These are phyloP conservation scores for Magallana nippona DNA, from an alignment of 2,888 invertebrate genomes.

Conservation along the genomic window DNA sequence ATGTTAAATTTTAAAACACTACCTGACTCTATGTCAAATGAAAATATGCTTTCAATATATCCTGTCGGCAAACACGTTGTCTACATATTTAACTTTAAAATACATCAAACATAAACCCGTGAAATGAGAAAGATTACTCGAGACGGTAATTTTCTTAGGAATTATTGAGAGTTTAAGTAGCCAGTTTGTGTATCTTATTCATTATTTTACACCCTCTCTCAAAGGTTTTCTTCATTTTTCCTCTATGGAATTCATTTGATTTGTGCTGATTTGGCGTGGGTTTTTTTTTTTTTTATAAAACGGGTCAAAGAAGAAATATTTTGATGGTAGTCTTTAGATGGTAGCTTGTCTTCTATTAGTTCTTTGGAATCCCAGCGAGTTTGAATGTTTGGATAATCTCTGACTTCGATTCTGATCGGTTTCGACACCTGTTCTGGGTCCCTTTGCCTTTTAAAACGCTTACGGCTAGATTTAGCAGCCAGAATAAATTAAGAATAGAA, in stretches of 20 bases:
- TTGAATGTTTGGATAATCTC: background rate
- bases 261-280: background rate
- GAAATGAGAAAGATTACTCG: constrained; percentile 8
- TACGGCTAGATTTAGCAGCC: background rate
- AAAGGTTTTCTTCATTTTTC: too few species aligned
- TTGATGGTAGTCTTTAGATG: background rate
- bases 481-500: background rate
- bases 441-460: background rate
- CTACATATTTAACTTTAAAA: constrained; percentile 10
- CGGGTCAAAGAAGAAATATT: background rate
- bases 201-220: too few species aligned
- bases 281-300: background rate
- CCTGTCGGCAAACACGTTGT: background rate
- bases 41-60: background rate
- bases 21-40: background rate
- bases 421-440: background rate
- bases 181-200: too few species aligned
- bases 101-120: background rate
- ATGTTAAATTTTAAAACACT: background rate
- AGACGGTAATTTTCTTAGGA: too few species aligned
- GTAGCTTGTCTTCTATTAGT: too few species aligned
- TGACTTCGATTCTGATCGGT: background rate
- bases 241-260: background rate
- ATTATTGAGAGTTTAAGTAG: too few species aligned
- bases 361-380: too few species aligned